These are phyloP conservation scores for Atethmia centrago DNA, from an alignment of 2,888 invertebrate species.

Conservation along the genomic window DNA sequence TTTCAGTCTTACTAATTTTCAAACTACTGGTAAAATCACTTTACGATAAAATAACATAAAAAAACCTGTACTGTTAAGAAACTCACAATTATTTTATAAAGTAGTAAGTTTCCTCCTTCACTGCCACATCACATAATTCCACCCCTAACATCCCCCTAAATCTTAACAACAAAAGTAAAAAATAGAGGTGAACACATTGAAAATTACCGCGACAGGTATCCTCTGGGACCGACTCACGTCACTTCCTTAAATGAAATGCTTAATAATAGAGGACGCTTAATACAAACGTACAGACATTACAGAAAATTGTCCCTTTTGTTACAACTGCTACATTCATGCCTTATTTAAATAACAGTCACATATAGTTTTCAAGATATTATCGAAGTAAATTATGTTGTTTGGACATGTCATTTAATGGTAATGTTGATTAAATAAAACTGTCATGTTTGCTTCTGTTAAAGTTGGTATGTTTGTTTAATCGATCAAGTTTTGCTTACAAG, in stretches of 20 bases:
- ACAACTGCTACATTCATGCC: constrained; percentile 75
- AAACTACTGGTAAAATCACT: constrained; percentile 9
- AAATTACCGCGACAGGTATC: constrained; percentile 88
- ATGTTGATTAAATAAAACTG: constrained; percentile 55
- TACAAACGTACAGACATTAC: constrained; percentile 77
- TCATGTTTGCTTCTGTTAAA: constrained; percentile 30
- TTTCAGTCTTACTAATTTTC: neutral
- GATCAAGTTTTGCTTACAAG: neutral
- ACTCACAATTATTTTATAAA: neutral
- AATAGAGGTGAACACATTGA: constrained; percentile 79
- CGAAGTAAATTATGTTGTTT: constrained; percentile 58
- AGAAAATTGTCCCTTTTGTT: constrained; percentile 78
- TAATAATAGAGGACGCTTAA: constrained; percentile 86
- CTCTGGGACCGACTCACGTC: constrained; percentile 79
- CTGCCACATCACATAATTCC: constrained; percentile 14
- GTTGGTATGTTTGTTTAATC: constrained; percentile 25
- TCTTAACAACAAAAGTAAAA: constrained; percentile 78
- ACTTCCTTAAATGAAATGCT: constrained; percentile 87
- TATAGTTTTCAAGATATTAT: constrained; percentile 62
- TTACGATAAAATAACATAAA: neutral
- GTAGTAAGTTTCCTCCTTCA: too few species aligned
- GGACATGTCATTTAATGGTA: constrained; percentile 33
- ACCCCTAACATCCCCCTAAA: constrained; percentile 75
- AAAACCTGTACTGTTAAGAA: neutral
- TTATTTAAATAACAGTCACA: constrained; percentile 59